phyloP scores from a whole-genome alignment of 1,140 invertebrate genomes.

The Himalopsyche phryganea region DNA sequence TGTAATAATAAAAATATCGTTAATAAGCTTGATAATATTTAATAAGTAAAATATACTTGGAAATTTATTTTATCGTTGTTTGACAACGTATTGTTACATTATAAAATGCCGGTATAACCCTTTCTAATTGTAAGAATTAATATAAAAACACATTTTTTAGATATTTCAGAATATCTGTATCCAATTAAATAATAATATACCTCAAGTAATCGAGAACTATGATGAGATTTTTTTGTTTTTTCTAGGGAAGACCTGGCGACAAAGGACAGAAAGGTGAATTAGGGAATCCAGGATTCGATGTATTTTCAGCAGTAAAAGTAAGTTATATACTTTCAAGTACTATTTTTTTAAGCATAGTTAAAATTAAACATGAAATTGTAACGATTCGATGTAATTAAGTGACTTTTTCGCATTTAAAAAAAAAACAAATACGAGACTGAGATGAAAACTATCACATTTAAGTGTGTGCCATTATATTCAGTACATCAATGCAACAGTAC shows the following conservation, averaged over 20 bases:
- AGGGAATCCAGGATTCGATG: slow-evolving; percentile 83
- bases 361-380: background rate
- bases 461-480: no score
- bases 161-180: no score
- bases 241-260: slow-evolving; percentile 79
- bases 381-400: background rate
- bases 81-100: background rate
- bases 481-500: no score
- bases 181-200: no score
- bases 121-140: background rate
- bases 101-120: background rate
- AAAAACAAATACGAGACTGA: no score
- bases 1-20: no score
- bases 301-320: slow-evolving; percentile 89
- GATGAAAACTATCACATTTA: no score
- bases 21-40: no score
- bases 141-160: background rate
- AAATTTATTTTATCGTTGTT: no score
- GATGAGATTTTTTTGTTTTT: slow-evolving; percentile 37
- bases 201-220: no score
- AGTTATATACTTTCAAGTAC: slow-evolving; percentile 10
- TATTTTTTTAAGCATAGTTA: background rate
- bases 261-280: slow-evolving; percentile 84
- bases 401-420: no score
- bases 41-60: no score